Evolutionary conservation across 2,888 invertebrate species (phyloP).

Genomic region (Fabriciana adippe): DNA sequence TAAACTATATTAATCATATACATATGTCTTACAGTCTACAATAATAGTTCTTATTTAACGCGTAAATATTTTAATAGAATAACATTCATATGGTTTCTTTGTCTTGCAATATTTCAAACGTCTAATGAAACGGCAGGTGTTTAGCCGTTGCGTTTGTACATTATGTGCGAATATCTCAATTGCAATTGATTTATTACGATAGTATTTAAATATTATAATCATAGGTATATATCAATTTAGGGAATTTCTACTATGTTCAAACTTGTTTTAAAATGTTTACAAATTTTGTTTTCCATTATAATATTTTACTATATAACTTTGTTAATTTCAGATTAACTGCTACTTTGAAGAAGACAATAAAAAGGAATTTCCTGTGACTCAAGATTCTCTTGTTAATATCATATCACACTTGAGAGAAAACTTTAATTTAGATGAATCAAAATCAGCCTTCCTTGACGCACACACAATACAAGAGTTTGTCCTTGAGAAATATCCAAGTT

Average conservation of each 20-base stretch:
- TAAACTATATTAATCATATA: not conserved
- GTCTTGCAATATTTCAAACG: conserved; percentile 15
- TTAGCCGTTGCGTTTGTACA: conserved; percentile 7
- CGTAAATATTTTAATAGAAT: conserved; percentile 6
- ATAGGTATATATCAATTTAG: not conserved
- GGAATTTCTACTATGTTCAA: too few species aligned
- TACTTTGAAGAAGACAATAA: conserved; percentile 58
- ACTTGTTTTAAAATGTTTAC: too few species aligned
- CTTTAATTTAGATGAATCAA: conserved; percentile 68
- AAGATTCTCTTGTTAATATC: conserved; percentile 60
- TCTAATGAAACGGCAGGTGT: conserved; percentile 25
- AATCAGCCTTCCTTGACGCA: conserved; percentile 67
- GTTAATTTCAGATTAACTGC: conserved; percentile 69
- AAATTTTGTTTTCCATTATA: not conserved
- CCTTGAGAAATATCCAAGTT: conserved; percentile 76
- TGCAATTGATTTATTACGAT: not conserved
- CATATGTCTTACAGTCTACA: conserved; percentile 2
- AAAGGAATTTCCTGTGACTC: conserved; percentile 50
- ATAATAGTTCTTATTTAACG: conserved; percentile 5
- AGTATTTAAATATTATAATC: not conserved
- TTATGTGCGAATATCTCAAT: conserved; percentile 12
- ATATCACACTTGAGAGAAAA: conserved; percentile 70
- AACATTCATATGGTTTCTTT: conserved; percentile 21
- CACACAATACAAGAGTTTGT: conserved; percentile 68
- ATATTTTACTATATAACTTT: not conserved